A percentile compares a stretch with the other conserved stretches of the same genome.
phyloP scores from a whole-genome alignment of 1,140 invertebrate genomes.

The Harlomillsia oculata region DNA sequence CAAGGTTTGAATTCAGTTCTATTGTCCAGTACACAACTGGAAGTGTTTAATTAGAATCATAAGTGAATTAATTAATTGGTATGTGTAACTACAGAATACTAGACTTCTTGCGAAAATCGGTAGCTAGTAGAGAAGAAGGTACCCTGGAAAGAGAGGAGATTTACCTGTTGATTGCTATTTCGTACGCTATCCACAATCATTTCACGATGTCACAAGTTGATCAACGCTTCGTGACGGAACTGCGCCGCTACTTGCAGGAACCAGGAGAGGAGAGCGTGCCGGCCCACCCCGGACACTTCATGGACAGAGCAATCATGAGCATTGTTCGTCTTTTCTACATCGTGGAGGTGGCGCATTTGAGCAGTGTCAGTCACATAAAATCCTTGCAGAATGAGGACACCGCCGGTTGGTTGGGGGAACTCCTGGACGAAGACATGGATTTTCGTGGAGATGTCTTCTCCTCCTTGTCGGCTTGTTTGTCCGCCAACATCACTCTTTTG shows the following conservation, averaged over 20 bases:
- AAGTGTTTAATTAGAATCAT: not conserved
- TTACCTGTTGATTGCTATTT: slow-evolving; percentile 43
- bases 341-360: slow-evolving; percentile 4
- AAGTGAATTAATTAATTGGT: not conserved
- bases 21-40: not conserved
- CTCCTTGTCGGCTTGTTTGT: slow-evolving; percentile 26
- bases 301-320: slow-evolving; percentile 19
- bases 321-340: slow-evolving; percentile 15
- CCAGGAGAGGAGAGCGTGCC: slow-evolving; percentile 5
- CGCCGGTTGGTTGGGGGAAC: not conserved
- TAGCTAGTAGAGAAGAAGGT: slow-evolving; percentile 7
- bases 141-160: slow-evolving; percentile 34
- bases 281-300: slow-evolving; percentile 18
- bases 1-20: slow-evolving; percentile 38
- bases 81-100: not conserved
- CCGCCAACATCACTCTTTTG: slow-evolving; percentile 8
- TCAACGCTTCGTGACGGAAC: slow-evolving; percentile 8
- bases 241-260: slow-evolving; percentile 28
- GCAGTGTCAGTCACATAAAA: no score
- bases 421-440: slow-evolving; percentile 26
- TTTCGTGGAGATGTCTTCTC: slow-evolving; percentile 28
- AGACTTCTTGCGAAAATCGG: slow-evolving; percentile 35
- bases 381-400: not conserved
- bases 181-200: slow-evolving; percentile 46
- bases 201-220: slow-evolving; percentile 6